Percentiles rank a stretch among this genome's conserved stretches.
These are phyloP conservation scores for Epinotia ramella DNA, from an alignment of 2,888 invertebrate species.

Conservation along the genomic window DNA sequence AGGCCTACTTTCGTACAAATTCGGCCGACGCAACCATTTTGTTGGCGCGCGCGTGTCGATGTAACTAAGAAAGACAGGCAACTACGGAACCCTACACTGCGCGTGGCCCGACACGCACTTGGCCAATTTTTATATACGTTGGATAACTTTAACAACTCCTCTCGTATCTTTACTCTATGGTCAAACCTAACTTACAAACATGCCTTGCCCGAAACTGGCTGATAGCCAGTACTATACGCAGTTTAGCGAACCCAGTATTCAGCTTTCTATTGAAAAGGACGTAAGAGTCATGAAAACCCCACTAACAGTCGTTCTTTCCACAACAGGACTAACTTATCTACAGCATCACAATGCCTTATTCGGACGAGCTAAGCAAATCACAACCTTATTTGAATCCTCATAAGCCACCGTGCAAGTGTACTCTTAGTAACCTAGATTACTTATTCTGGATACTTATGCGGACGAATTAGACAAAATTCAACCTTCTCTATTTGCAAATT, in stretches of 20 bases:
- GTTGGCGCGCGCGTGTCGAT: too few species aligned
- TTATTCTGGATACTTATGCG: slow-evolving; percentile 1
- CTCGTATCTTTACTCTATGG: neutral
- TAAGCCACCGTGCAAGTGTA: neutral
- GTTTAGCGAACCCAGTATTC: slow-evolving; percentile 13
- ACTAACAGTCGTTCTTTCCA: neutral
- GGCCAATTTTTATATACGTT: too few species aligned
- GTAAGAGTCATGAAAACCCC: neutral
- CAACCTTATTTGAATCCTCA: neutral
- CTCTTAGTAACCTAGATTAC: neutral
- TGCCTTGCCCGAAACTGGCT: slow-evolving; percentile 30
- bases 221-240: slow-evolving; percentile 28
- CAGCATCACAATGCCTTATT: neutral
- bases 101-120: too few species aligned
- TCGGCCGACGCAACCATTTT: too few species aligned
- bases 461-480: slow-evolving; percentile 3
- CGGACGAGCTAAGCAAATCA: neutral
- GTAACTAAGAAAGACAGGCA: too few species aligned
- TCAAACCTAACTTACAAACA: slow-evolving; percentile 23
- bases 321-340: slow-evolving; percentile 3
- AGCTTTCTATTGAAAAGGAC: neutral
- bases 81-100: too few species aligned
- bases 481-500: slow-evolving; percentile 8
- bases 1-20: too few species aligned
- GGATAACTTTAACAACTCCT: neutral